Evolutionary conservation across 2,888 invertebrate genomes (phyloP), one percentile per base, ranked within the genome.

Genomic region (Eristalis intricaria): DNA sequence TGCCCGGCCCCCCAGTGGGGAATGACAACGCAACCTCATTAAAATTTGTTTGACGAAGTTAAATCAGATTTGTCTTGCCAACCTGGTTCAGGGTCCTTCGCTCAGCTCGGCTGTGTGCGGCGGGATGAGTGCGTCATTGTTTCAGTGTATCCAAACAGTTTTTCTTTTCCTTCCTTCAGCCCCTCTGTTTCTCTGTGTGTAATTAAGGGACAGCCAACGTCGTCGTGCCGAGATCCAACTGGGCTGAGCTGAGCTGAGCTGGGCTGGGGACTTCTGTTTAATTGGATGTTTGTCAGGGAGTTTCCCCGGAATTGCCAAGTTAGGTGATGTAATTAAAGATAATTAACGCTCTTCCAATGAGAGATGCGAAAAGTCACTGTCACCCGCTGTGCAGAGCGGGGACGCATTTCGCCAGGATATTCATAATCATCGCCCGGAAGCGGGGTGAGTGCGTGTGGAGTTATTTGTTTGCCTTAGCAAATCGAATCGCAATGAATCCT

Each of bases 31-130:
- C 60, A 60, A 60, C 60, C 60, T 60, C 60, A 60, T 60, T 60
- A 60, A 60, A 60, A 60, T 15, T 60, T 60, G 60, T 60, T 60
- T 60, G 60, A 60, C 60, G 23, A 60, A 60, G 60, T 60, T 60
- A 60, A 60, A 60, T 60, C 60, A 60, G 60, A 60, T 60, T 60
- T 60, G 26, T 60, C 60, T 19, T 60, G 60, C 60, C 15, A 50
- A 50, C 60, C 60, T 26, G 60, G 4, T 50, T 26, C 60, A 26
- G 60, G 13, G 26, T 60, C 60, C 26, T 60, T 26, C 60, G 26
- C 50, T 10, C 8, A 50, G 43, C 43, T 50, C 43, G n/a, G 5
- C 43, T 50, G 43, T 23, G 60, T 23, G 60, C 15, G 15, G 26
- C 26, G 15, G 60, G 19, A 50, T 50, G 50, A 19, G 19, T 50